A percentile compares a stretch with the other conserved stretches of the same genome.
These are phyloP conservation scores for Tiliqua scincoides DNA, from an alignment of 2,113 vertebrate genomes.

Conservation along the genomic window DNA sequence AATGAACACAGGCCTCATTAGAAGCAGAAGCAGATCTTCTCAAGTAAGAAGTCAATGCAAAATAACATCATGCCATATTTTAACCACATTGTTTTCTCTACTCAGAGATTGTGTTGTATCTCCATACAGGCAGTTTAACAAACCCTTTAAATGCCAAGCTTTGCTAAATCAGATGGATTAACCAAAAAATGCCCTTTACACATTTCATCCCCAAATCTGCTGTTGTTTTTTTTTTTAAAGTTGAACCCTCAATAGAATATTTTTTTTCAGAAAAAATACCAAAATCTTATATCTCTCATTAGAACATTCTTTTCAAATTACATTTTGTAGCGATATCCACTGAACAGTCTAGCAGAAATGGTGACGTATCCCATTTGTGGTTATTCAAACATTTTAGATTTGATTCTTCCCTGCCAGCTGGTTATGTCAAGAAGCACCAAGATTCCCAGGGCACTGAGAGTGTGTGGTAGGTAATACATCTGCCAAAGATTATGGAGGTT, in stretches of 20 bases:
- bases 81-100: not conserved
- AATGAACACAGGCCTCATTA: not conserved
- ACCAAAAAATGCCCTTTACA: constrained; percentile 26
- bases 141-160: constrained; percentile 18
- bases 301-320: constrained; percentile 40
- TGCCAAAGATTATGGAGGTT: constrained; percentile 63
- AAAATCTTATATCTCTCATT: constrained; percentile 38
- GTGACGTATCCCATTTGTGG: constrained; percentile 47
- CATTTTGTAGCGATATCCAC: constrained; percentile 50
- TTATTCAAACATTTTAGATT: constrained; percentile 49
- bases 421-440: constrained; percentile 59
- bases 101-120: not conserved
- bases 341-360: constrained; percentile 42
- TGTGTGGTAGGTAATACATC: constrained; percentile 66
- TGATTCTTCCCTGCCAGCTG: constrained; percentile 64
- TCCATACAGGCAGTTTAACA: not conserved
- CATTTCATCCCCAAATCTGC: constrained; percentile 26
- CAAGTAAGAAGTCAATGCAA: not conserved
- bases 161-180: not conserved
- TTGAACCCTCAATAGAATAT: constrained; percentile 37
- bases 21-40: not conserved
- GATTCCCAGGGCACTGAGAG: constrained; percentile 50
- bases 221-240: constrained; percentile 43
- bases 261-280: constrained; percentile 40
- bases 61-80: not conserved